Evolutionary conservation across 2,113 vertebrate genomes (phyloP), one percentile per base, ranked within the genome.

Genomic region (Emydura subglobosa): DNA sequence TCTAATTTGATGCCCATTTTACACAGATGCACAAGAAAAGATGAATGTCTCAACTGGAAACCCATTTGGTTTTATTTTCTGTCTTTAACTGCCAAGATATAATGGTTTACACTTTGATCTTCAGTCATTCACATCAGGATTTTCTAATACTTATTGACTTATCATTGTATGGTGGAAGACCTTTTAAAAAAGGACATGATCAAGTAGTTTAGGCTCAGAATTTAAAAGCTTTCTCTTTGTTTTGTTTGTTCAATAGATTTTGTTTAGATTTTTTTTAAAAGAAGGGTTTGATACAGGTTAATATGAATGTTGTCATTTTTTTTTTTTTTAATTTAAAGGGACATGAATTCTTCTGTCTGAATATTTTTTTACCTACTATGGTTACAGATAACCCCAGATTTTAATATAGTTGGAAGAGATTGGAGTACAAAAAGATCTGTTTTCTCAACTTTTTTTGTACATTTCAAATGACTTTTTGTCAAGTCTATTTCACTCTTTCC

Each of bases 111-210:
- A 24, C 91, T 95, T 95, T 93, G 94, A 88, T 89, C 44, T 91
- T 93, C 53, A 86, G 17, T 94, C 61, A 86, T 61, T 82, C 72
- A 93, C 31, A 49, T 91, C 49, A 2, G 3, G 87, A 86, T 88
- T 93, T 84, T 53, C 51, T 78, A 84, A 91, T 53, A 89, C 44
- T 78, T 0, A 82, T 34, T 34, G 53, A 86, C 53, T 95, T 85
- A 82, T 5, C 65, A 74, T 87, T 79, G 61, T 80, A 92, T 93
- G 86, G 83, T 91, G 86, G 74, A 91, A 65, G 80, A 57, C 81
- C 92, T 85, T 94, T 27, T 96, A 14, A 78, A 95, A 96, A 95
- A 78, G 14, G 34, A 61, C 95, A 87, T 93, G 87, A 39, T 88
- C 17, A 54, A 68, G 53, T 50, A 81, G 78, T 86, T 94, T 89